Conservation (phyloP, 2,797 vertebrate species). For the Crax fasciolata region DNA sequence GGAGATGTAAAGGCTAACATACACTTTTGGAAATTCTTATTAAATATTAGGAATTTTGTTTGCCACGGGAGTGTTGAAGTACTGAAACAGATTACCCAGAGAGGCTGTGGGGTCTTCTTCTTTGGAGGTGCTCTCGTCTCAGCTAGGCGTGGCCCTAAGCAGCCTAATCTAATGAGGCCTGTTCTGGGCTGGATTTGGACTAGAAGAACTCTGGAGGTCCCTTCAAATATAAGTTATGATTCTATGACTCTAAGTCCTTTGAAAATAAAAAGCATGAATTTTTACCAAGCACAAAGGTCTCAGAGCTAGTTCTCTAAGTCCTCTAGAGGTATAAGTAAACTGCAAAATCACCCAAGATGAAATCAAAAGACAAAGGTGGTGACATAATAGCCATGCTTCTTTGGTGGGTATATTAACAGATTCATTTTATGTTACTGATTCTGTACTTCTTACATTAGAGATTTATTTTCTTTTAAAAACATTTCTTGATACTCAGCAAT, state of each 20-base stretch:
- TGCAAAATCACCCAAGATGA: not conserved
- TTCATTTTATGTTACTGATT: not conserved
- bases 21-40: not conserved
- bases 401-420: not conserved
- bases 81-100: not conserved
- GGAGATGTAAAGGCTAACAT: not conserved
- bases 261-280: not conserved
- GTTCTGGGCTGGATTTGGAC: not conserved
- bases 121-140: rapidly evolving
- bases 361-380: not conserved
- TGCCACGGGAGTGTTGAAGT: not conserved
- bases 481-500: not conserved
- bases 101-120: not conserved
- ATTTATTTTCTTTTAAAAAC: not conserved
- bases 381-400: not conserved
- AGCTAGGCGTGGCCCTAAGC: not conserved
- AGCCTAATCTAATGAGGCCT: not conserved
- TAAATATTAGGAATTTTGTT: not conserved
- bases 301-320: not conserved
- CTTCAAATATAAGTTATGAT: not conserved
- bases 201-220: not conserved
- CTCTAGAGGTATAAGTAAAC: not conserved
- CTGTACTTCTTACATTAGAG: not conserved
- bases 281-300: not conserved
- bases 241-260: not conserved